A percentile compares a stretch with the other conserved stretches of the same genome.
Evolutionary conservation across 1,140 invertebrate species (phyloP).

Genomic region (Plectrocnemia conspersa): DNA sequence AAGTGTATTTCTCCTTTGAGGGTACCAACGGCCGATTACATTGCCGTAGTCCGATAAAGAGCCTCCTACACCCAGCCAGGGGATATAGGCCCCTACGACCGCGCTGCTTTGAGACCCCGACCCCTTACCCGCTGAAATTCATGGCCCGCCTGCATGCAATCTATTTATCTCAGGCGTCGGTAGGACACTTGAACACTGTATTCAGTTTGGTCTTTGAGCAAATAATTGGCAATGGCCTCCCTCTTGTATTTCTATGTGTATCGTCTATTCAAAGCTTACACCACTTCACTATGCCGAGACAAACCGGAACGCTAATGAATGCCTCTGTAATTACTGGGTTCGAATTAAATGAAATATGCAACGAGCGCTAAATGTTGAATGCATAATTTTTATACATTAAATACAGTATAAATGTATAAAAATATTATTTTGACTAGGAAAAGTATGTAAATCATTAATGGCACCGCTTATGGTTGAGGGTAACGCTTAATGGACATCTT

Average conservation of each 20-base stretch:
- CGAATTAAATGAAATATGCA: too few species aligned
- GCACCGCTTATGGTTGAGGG: too few species aligned
- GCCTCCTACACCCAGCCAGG: slow-evolving; percentile 2
- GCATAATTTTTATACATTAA: too few species aligned
- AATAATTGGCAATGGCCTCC: slow-evolving; percentile 13
- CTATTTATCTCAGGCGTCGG: slow-evolving; percentile 18
- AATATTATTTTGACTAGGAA: too few species aligned
- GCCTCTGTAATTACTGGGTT: too few species aligned
- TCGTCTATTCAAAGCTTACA: slow-evolving; percentile 6
- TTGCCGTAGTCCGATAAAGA: slow-evolving; percentile 24
- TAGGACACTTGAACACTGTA: slow-evolving; percentile 19
- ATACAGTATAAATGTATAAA: too few species aligned
- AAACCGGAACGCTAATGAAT: slow-evolving; percentile 10
- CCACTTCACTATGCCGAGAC: neutral
- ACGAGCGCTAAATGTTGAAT: too few species aligned
- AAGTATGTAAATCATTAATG: too few species aligned
- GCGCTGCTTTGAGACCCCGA: neutral
- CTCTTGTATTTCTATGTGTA: slow-evolving; percentile 4
- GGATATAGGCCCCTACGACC: neutral
- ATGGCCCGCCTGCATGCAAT: slow-evolving; percentile 12
- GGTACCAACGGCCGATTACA: slow-evolving; percentile 33
- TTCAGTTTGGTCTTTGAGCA: slow-evolving; percentile 21
- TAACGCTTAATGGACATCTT: too few species aligned
- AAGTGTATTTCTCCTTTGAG: slow-evolving; percentile 30
- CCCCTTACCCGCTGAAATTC: neutral